Base-by-base conservation (phyloP, 2,113 vertebrate species). In the Hyaena hyaena region DNA sequence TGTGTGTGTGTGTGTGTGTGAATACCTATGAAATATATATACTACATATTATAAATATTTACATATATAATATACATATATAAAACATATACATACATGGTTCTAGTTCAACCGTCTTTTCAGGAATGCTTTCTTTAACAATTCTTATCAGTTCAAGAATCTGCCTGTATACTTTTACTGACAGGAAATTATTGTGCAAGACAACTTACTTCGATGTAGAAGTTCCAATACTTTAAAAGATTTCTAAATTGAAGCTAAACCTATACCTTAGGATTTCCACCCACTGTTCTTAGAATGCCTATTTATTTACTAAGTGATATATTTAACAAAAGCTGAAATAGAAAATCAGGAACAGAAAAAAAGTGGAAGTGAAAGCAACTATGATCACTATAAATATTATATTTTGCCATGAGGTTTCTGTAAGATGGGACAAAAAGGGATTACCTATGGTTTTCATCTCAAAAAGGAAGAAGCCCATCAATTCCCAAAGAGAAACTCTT, bases 231-330 rank as follows among this genome's bases (percentile, higher is more conserved):
- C 45, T 69, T 69, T 19, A 83, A 76, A 93, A 73, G 26, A 10
- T 23, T 77, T 45, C 82, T 85, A 68, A 23, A 93, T 19, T 84
- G 4, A 92, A 61, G 63, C 45, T 96, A 92, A 76, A 69, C 26
- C 23, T 84, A 9, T 15, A 79, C 48, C n/a, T 85, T 90, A 80
- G 35, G 80, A 74, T 73, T 61, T 89, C 35, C 24, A 77, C 15
- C 28, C 77, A 79, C 15, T 58, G 21, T 17, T 45, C 55, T 61
- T 80, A 89, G 21, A 95, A 86, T 73, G 4, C 39, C 58, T 71
- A 79, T 6, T 90, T 69, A 86, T 23, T 88, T 92, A 92, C 50
- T 76, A 91, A 91, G 45, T 87, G 12, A 91, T 87, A 7, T 21
- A 33, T 58, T 94, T 68, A 82, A 53, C 50, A 71, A 69, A 96